phyloP scores from a whole-genome alignment of 2,888 invertebrate species.

The Phyllotreta cruciferae region DNA sequence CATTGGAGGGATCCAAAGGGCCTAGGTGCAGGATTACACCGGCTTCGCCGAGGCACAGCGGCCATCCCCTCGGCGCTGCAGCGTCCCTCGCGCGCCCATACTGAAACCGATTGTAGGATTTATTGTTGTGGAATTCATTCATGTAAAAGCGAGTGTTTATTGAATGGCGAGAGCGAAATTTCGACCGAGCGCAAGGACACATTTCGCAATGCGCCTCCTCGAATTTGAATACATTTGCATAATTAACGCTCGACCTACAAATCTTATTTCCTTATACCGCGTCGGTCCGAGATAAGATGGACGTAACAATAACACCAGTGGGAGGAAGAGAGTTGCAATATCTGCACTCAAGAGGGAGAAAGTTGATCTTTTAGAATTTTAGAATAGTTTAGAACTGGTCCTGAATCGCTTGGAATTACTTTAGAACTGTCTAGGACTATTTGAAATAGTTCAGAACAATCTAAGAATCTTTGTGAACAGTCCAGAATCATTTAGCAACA shows the following conservation, averaged over 20 bases:
- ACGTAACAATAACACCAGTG: too few species aligned
- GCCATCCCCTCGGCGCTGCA: constrained; percentile 69
- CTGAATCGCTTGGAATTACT: too few species aligned
- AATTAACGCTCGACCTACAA: constrained; percentile 15
- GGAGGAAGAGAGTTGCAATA: too few species aligned
- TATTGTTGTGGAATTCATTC: too few species aligned
- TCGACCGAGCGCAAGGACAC: constrained; percentile 12
- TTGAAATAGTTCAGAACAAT: too few species aligned
- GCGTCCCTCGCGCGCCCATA: constrained; percentile 61
- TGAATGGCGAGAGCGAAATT: constrained; percentile 17
- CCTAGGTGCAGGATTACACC: constrained; percentile 71
- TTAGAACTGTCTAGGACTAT: too few species aligned
- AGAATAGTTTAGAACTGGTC: too few species aligned
- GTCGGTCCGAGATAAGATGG: neutral
- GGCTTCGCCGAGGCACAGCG: constrained; percentile 67
- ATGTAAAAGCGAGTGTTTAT: constrained; percentile 1
- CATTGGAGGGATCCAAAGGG: constrained; percentile 66
- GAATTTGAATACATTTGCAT: constrained; percentile 18
- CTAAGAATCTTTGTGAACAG: too few species aligned
- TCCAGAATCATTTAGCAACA: too few species aligned
- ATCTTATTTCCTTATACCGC: constrained; percentile 4
- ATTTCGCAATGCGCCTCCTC: constrained; percentile 8
- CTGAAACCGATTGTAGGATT: constrained; percentile 64
- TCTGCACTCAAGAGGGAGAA: too few species aligned
- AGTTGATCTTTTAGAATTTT: too few species aligned